These are phyloP conservation scores for Drosophila peninsularis DNA, from an alignment of 2,888 invertebrate species.

Conservation along the genomic window DNA sequence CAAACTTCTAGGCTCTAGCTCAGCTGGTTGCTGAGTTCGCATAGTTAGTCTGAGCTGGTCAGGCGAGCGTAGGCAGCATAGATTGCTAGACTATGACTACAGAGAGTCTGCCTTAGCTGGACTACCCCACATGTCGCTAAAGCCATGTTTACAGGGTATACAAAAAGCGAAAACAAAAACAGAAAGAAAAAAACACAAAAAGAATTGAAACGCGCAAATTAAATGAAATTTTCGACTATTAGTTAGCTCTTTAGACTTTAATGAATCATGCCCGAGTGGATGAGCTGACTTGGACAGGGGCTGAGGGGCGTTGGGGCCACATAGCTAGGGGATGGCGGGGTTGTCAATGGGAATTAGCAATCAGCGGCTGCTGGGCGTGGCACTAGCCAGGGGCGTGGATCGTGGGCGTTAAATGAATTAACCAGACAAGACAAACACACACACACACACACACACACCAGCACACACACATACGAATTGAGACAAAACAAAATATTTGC, in stretches of 20 bases:
- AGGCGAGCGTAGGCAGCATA: too few relatives aligned
- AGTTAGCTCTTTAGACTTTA: conserved; percentile 73
- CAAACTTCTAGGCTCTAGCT: neutral
- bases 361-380: conserved; percentile 38
- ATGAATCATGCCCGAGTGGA: conserved; percentile 60
- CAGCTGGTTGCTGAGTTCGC: neutral
- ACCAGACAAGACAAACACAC: conserved; percentile 28
- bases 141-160: conserved; percentile 33
- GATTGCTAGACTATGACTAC: too few relatives aligned
- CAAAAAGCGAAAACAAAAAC: conserved; percentile 33
- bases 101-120: neutral
- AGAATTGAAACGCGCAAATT: conserved; percentile 56
- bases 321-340: neutral
- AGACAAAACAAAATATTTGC: conserved; percentile 42
- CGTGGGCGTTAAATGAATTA: conserved; percentile 54
- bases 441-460: neutral
- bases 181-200: conserved; percentile 29
- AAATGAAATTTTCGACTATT: conserved; percentile 70
- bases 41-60: neutral
- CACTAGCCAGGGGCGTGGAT: conserved; percentile 39
- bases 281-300: neutral
- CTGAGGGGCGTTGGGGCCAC: neutral
- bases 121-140: neutral
- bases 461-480: conserved; percentile 4
- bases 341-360: conserved; percentile 27